Conservation (phyloP, 2,797 vertebrate genomes). For the Microchirus variegatus region DNA sequence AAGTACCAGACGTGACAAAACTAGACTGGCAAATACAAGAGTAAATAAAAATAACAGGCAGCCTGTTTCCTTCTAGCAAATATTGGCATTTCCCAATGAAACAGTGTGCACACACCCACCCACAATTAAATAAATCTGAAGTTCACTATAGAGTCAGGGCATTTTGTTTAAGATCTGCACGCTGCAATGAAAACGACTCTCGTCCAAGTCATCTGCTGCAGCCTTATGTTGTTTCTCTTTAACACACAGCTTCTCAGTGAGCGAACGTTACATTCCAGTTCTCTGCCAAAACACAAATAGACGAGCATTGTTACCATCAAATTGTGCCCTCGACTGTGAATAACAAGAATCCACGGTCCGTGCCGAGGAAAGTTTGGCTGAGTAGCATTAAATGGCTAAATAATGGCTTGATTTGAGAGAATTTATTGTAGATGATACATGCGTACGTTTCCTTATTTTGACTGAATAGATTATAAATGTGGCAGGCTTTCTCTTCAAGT, state of each 20-base stretch:
- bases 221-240: slow-evolving; percentile 14
- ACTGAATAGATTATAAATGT: neutral
- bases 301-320: neutral
- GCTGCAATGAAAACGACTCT: slow-evolving; percentile 17
- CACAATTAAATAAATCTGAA: slow-evolving; percentile 3
- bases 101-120: neutral
- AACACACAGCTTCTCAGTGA: slow-evolving; percentile 21
- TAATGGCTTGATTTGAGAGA: neutral
- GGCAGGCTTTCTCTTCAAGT: too few relatives aligned
- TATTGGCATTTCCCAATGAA: neutral
- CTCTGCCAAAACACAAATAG: slow-evolving; percentile 7
- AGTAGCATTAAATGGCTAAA: neutral
- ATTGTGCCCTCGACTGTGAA: neutral
- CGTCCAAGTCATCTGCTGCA: slow-evolving; percentile 6
- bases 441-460: neutral
- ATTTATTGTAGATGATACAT: neutral
- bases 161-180: slow-evolving; percentile 5
- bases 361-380: neutral
- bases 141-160: neutral
- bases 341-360: slow-evolving; percentile 2
- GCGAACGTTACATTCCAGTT: slow-evolving; percentile 9
- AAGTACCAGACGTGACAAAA: neutral
- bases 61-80: neutral
- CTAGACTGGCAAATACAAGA: neutral
- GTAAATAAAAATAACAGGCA: neutral